Evolutionary conservation across 2,888 invertebrate genomes (phyloP), one percentile per base, ranked within the genome.

Genomic region (Drosophila tanythrix): DNA sequence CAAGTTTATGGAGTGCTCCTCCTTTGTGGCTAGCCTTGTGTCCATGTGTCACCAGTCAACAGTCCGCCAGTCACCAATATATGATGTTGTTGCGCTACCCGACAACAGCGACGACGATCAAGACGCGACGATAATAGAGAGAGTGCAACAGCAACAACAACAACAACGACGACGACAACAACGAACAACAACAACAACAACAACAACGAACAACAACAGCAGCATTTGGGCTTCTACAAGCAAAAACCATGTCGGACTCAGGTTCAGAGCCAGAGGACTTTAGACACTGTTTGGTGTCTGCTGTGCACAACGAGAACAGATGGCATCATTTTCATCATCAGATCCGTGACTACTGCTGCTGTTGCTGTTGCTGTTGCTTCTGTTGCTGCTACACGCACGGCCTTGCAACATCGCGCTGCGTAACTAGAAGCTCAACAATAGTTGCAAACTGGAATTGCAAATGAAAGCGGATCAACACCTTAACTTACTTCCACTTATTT

Each of bases 31-130:
- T 31, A 61, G 75, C 72, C 71, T 74, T 77, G 86, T 90, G 87
- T 87, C 77, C 82, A 88, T 89, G 90, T 88, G 90, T 88, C 87
- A 87, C 71, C 79, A 89, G 89, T 88, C 87, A 87, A 61, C 77
- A 84, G 89, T 84, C 90, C 89, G 59, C 11, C 74, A 82, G 87
- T 76, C 89, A 86, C 72, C 89, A 79, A 40, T 40, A 40, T 82
- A 89, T 89, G 83, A 88, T 84, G 90, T 79, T 76, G 76, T 83
- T 79, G 74, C 79, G 76, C 70, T 74, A 33, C 68, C 60, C 63
- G 67, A 74, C 66, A 64, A 55, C 46, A 25, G 11, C 46, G 7
- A 59, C 66, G 77, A 67, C 76, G 84, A 86, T 89, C 88, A 70
- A 76, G 76, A 64, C 70, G 64, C 60, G 63, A 79, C 76, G 88